Percentiles rank a stretch among this genome's conserved stretches.
Evolutionary conservation across 2,888 invertebrate genomes (phyloP).

Genomic region (Horisme vitalbata): DNA sequence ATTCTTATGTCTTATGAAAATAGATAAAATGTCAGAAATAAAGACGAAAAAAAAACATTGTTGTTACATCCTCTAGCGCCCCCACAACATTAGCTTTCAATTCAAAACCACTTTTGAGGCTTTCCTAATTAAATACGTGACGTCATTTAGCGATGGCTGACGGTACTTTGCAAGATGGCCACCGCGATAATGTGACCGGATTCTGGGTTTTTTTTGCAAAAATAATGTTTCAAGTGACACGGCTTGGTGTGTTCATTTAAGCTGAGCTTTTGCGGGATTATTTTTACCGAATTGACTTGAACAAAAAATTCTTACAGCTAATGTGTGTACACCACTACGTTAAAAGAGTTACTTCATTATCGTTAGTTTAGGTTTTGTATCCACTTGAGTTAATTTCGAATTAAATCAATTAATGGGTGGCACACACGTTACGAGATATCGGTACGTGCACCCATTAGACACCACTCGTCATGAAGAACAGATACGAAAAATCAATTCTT

Average conservation of each 20-base stretch:
- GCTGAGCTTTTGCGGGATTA: conserved; percentile 3
- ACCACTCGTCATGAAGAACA: too few relatives aligned
- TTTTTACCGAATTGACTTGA: not conserved
- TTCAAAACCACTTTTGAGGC: conserved; percentile 64
- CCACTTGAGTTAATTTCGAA: too few relatives aligned
- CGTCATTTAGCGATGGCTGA: conserved; percentile 62
- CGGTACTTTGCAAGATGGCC: conserved; percentile 63
- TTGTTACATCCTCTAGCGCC: conserved; percentile 32
- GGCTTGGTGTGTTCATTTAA: conserved; percentile 12
- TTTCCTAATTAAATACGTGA: conserved; percentile 78
- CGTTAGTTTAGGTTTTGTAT: too few relatives aligned
- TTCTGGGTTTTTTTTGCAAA: conserved; percentile 25
- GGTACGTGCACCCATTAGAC: too few relatives aligned
- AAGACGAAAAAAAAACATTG: not conserved
- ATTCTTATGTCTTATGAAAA: too few relatives aligned
- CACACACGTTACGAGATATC: too few relatives aligned
- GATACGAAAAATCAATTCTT: too few relatives aligned
- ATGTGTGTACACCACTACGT: too few relatives aligned
- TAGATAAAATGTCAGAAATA: too few relatives aligned
- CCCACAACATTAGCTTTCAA: conserved; percentile 59
- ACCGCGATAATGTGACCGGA: conserved; percentile 44
- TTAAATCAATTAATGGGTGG: too few relatives aligned
- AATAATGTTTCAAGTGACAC: conserved; percentile 19
- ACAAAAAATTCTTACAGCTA: too few relatives aligned
- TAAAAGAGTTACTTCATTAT: too few relatives aligned